Conservation (phyloP, 2,113 vertebrate species). For the Myrmophylax atrothorax region DNA sequence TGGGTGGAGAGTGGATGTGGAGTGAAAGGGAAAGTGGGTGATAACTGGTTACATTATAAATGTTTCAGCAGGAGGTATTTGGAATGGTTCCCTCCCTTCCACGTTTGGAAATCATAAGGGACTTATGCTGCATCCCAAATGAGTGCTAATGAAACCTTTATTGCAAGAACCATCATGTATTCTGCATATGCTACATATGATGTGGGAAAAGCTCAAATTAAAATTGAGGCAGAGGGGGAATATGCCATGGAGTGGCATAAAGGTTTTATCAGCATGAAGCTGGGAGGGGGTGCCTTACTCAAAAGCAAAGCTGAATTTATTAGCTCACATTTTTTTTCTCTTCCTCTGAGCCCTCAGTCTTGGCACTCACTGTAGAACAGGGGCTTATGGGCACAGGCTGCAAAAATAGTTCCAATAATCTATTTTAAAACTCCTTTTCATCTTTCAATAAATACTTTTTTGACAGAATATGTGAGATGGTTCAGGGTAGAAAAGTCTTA, state of each 20-base stretch:
- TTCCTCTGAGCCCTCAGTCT: not conserved
- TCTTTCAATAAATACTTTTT: not conserved
- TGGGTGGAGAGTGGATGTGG: not conserved
- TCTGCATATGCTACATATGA: slow-evolving; percentile 33
- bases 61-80: slow-evolving; percentile 50
- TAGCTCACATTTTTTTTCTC: not conserved
- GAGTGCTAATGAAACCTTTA: slow-evolving; percentile 65
- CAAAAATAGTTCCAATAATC: slow-evolving; percentile 19
- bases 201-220: slow-evolving; percentile 41
- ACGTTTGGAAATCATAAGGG: slow-evolving; percentile 38
- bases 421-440: slow-evolving; percentile 13
- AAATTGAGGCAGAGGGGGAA: slow-evolving; percentile 4
- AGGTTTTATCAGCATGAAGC: slow-evolving; percentile 22
- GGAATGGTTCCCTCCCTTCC: slow-evolving; percentile 39
- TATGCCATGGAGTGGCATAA: not conserved
- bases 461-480: not conserved
- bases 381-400: not conserved
- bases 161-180: slow-evolving; percentile 5
- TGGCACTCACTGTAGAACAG: not conserved
- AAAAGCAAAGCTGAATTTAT: slow-evolving; percentile 36
- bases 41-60: not conserved
- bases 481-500: not conserved
- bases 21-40: slow-evolving; percentile 16
- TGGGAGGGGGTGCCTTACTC: not conserved
- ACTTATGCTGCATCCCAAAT: slow-evolving; percentile 60